phyloP scores from a whole-genome alignment of 2,797 vertebrate genomes.

The Esox lucius region DNA sequence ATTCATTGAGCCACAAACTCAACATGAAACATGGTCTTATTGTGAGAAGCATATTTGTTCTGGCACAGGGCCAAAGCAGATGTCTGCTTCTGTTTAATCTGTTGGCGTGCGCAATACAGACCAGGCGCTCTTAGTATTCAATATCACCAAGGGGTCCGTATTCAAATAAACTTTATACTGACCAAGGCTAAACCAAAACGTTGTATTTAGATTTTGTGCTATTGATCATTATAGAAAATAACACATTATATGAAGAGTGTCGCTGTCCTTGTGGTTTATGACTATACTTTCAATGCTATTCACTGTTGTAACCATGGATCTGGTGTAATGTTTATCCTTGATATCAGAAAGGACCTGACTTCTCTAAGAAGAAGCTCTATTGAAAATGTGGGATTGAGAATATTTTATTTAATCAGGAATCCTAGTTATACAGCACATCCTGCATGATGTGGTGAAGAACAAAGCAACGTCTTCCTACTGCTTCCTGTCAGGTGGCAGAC shows the following conservation, averaged over 20 bases:
- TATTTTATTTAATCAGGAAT: background rate
- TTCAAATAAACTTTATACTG: background rate
- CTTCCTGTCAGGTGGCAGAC: too few relatives aligned
- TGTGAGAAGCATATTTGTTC: background rate
- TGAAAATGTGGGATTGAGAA: background rate
- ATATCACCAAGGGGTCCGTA: background rate
- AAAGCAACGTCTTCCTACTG: slow-evolving; percentile 24
- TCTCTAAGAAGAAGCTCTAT: background rate
- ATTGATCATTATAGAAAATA: background rate
- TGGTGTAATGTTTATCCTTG: background rate
- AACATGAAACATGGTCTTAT: background rate
- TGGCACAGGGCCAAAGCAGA: background rate
- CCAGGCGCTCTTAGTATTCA: background rate
- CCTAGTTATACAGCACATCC: background rate
- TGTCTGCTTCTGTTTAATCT: background rate
- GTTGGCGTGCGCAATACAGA: background rate
- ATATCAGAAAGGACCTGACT: background rate
- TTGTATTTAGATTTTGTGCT: background rate
- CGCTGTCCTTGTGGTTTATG: background rate
- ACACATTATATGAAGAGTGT: background rate
- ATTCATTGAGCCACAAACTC: slow-evolving; percentile 24
- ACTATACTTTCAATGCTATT: background rate
- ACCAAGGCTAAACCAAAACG: background rate
- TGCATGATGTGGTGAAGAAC: background rate
- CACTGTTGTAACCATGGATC: background rate